A percentile compares a stretch with the other conserved stretches of the same genome.
These are phyloP conservation scores for Oxygymnocypris stewartii DNA, from an alignment of 2,113 vertebrate species.

Conservation along the genomic window DNA sequence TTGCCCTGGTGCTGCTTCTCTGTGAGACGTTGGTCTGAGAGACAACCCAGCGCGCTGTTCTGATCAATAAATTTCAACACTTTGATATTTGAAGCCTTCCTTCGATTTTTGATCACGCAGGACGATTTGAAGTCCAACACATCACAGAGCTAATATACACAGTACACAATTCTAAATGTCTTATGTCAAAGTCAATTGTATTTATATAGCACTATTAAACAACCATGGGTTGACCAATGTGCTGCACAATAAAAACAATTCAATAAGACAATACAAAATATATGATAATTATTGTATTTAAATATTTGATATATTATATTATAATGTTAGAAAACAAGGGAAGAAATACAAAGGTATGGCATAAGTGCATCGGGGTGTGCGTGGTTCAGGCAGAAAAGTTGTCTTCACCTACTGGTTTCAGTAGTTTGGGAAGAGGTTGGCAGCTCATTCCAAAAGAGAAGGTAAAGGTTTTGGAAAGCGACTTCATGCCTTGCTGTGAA, in stretches of 20 bases:
- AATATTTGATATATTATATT: background rate
- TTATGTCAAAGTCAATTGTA: background rate
- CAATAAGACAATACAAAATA: no score
- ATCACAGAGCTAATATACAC: background rate
- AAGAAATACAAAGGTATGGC: background rate
- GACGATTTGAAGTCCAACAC: no score
- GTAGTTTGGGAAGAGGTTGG: background rate
- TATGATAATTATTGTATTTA: no score
- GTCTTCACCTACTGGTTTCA: background rate
- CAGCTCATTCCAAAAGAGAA: background rate
- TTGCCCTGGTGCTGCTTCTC: no score
- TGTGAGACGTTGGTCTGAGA: no score
- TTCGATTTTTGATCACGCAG: no score
- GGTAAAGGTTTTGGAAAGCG: background rate
- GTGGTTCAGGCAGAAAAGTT: background rate
- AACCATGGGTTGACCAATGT: no score
- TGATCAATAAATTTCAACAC: no score
- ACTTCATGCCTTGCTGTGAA: background rate
- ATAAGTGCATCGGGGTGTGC: background rate
- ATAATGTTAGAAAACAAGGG: background rate
- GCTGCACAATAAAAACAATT: no score
- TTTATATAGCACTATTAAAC: no score
- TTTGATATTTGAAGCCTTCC: no score
- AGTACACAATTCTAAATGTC: background rate
- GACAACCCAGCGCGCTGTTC: no score